Evolutionary conservation across 2,888 invertebrate genomes (phyloP).

Genomic region (Mesoligia furuncula): DNA sequence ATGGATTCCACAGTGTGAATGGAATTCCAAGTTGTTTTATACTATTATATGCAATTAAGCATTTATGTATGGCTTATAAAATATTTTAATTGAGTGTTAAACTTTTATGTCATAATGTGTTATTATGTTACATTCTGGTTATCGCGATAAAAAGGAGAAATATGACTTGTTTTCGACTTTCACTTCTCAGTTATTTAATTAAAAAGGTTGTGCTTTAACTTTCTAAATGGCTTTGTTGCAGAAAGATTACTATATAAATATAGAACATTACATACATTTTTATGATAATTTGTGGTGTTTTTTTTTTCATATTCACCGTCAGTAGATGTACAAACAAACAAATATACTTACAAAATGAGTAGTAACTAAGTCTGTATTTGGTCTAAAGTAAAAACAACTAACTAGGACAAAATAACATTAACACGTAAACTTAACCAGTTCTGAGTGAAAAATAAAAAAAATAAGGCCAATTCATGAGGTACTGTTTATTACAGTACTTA

Average conservation of each 20-base stretch:
- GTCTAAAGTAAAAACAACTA: background rate
- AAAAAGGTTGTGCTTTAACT: background rate
- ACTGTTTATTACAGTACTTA: background rate
- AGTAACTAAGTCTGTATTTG: too few species aligned
- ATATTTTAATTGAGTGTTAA: background rate
- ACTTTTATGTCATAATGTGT: too few species aligned
- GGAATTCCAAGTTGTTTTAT: slow-evolving; percentile 6
- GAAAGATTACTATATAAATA: too few species aligned
- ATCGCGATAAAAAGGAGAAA: background rate
- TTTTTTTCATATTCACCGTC: background rate
- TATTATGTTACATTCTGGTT: background rate
- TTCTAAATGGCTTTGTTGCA: background rate
- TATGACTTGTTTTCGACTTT: background rate
- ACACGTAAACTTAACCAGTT: background rate
- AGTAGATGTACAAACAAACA: background rate
- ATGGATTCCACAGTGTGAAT: slow-evolving; percentile 4
- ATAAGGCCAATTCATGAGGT: background rate
- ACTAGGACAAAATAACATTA: background rate
- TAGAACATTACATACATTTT: background rate
- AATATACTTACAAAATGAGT: background rate
- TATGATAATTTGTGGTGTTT: background rate
- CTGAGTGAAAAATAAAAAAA: background rate
- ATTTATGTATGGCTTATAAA: background rate
- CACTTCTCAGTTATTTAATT: background rate
- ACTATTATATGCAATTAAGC: background rate